Base-by-base conservation (phyloP, 2,113 vertebrate genomes). In the Crocuta crocuta region DNA sequence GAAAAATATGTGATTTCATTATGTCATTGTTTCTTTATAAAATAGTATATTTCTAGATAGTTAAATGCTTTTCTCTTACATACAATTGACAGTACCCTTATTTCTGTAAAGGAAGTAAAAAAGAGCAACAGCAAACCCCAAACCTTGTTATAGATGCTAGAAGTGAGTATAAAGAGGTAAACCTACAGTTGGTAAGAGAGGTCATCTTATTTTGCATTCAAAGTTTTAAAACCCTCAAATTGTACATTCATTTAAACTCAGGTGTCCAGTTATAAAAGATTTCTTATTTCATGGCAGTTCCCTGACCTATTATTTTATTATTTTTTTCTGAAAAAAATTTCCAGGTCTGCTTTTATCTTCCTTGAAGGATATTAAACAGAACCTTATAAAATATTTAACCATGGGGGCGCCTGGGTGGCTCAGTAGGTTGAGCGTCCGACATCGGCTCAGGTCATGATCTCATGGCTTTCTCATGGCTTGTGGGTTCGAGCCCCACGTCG, bases 301-400 rank as follows among this genome's bases (percentile, higher is more conserved):
- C 63, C 26, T 96, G 28, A 81, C 43, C 16, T 66, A 21, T 55
- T 63, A 2, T 68, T 19, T 90, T 83, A 35, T 39, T 33, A 7
- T 9, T 76, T 23, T n/a, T 74, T 73, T 33, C 68, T 92, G 70
- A 23, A 92, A 97, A 74, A 31, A 4, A 28, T 90, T 76, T 63
- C 48, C 35, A 78, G 19, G 28, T 74, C 33, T 93, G 61, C 33
- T 80, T 19, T 65, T 97, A 92, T 66, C 48, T 74, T 91, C 43
- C 26, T 96, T 90, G 43, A 96, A 93, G 5, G n/a, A 39, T 84
- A 82, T 86, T 83, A 82, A 92, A 19, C 23, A 94, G 81, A 94
- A 76, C 12, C 86, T 85, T 10, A 61, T 91, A 84, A 94, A 97
- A 78, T 65, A 68, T 94, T 93, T 96, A 6, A 89, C 33, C 17